phyloP scores from a whole-genome alignment of 2,888 invertebrate species.

The Hyposoter dolosus region DNA sequence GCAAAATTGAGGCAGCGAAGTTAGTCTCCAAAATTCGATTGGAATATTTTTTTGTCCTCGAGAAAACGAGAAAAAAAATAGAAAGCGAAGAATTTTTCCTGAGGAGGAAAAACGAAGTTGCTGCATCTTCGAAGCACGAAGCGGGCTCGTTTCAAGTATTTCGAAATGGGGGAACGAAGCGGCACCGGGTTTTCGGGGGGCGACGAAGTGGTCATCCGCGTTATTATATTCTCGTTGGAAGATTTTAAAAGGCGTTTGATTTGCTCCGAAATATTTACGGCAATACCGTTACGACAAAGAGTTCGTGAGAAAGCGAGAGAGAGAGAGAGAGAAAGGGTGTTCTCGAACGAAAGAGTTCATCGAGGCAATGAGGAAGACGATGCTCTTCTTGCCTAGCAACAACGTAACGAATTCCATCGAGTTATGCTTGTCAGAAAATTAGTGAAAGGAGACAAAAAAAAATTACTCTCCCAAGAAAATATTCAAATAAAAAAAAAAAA shows the following conservation, averaged over 20 bases:
- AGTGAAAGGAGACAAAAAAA: slow-evolving; percentile 50
- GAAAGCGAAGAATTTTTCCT: slow-evolving; percentile 7
- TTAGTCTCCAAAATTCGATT: neutral
- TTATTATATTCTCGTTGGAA: slow-evolving; percentile 20
- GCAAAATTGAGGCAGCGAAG: too few relatives aligned
- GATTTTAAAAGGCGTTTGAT: slow-evolving; percentile 61
- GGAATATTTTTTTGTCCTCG: neutral
- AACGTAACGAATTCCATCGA: slow-evolving; percentile 54
- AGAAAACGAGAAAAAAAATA: neutral
- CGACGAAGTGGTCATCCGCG: slow-evolving; percentile 46
- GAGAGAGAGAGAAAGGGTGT: slow-evolving; percentile 13
- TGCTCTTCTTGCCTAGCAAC: slow-evolving; percentile 65
- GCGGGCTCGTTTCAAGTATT: slow-evolving; percentile 20
- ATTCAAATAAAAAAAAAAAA: neutral
- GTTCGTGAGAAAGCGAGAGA: slow-evolving; percentile 2
- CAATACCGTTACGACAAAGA: slow-evolving; percentile 50
- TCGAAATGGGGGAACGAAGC: slow-evolving; percentile 34
- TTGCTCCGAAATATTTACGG: slow-evolving; percentile 60
- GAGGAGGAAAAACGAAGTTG: neutral
- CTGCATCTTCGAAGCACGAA: slow-evolving; percentile 12
- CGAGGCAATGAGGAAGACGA: slow-evolving; percentile 34
- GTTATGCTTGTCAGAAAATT: slow-evolving; percentile 59
- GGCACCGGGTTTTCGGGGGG: slow-evolving; percentile 4
- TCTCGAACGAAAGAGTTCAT: slow-evolving; percentile 24
- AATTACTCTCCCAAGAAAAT: neutral